phyloP scores from a whole-genome alignment of 1,140 invertebrate genomes.

The Grapholita molesta region DNA sequence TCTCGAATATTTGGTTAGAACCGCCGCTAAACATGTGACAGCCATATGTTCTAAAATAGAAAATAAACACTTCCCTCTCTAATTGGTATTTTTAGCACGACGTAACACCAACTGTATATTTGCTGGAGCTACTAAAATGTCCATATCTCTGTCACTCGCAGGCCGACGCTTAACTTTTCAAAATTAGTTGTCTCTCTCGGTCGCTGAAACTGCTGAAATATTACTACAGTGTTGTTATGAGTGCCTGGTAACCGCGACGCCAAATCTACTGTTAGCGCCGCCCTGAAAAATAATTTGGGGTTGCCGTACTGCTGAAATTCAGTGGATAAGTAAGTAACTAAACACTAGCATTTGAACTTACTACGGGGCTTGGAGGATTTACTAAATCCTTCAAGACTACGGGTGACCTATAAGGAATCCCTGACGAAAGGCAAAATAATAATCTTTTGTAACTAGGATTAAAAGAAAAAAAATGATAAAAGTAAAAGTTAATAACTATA shows the following conservation, averaged over 20 bases:
- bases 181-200: constrained; percentile 13
- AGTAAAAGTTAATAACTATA: too few relatives aligned
- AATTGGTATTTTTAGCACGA: constrained; percentile 14
- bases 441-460: too few relatives aligned
- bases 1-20: neutral
- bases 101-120: constrained; percentile 17
- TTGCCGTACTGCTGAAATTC: constrained; percentile 10
- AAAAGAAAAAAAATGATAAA: too few relatives aligned
- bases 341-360: too few relatives aligned
- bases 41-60: neutral
- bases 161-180: constrained; percentile 21
- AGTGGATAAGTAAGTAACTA: too few relatives aligned
- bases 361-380: too few relatives aligned
- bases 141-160: neutral
- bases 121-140: neutral
- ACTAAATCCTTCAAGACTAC: too few relatives aligned
- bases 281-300: constrained; percentile 20
- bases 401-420: too few relatives aligned
- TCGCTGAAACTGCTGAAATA: constrained; percentile 47
- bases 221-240: constrained; percentile 30
- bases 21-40: neutral
- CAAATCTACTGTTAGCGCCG: constrained; percentile 57
- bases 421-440: too few relatives aligned
- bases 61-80: neutral
- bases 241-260: constrained; percentile 56